These are phyloP conservation scores for Gymnarchus niloticus DNA, from an alignment of 2,113 vertebrate genomes.

Conservation along the genomic window DNA sequence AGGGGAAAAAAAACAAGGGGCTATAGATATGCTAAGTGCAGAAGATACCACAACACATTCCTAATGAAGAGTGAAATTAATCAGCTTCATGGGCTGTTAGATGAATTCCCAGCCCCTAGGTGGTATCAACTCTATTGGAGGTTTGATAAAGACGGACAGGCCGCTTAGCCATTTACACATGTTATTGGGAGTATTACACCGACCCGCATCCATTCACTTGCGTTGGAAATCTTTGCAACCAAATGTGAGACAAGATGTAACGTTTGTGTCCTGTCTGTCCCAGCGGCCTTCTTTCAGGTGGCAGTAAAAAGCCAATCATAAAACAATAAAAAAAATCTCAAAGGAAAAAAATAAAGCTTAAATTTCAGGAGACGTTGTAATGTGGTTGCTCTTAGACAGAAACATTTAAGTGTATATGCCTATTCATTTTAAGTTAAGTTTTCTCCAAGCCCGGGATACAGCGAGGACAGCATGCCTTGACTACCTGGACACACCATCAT, in stretches of 20 bases:
- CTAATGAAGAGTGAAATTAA: slow-evolving; percentile 73
- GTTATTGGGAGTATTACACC: slow-evolving; percentile 67
- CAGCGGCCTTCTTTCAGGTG: background rate
- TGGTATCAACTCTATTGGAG: slow-evolving; percentile 57
- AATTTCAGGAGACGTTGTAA: background rate
- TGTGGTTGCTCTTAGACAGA: background rate
- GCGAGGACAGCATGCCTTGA: background rate
- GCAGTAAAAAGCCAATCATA: background rate
- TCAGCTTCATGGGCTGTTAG: slow-evolving; percentile 63
- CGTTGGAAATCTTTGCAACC: slow-evolving; percentile 43
- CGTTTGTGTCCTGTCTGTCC: slow-evolving; percentile 45
- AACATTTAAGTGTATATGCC: background rate
- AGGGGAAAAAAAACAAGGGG: slow-evolving; percentile 18
- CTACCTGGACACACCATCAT: background rate
- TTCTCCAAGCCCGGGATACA: background rate
- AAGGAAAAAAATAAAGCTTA: background rate
- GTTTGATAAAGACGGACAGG: slow-evolving; percentile 60
- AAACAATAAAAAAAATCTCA: background rate
- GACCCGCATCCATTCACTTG: slow-evolving; percentile 40
- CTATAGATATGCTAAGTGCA: slow-evolving; percentile 46
- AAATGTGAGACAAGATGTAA: slow-evolving; percentile 50
- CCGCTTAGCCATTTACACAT: slow-evolving; percentile 58
- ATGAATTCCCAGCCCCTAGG: slow-evolving; percentile 63
- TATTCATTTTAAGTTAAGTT: background rate
- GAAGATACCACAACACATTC: slow-evolving; percentile 61